These are phyloP conservation scores for Parnassius smintheus DNA, from an alignment of 2,888 invertebrate species.

Conservation along the genomic window DNA sequence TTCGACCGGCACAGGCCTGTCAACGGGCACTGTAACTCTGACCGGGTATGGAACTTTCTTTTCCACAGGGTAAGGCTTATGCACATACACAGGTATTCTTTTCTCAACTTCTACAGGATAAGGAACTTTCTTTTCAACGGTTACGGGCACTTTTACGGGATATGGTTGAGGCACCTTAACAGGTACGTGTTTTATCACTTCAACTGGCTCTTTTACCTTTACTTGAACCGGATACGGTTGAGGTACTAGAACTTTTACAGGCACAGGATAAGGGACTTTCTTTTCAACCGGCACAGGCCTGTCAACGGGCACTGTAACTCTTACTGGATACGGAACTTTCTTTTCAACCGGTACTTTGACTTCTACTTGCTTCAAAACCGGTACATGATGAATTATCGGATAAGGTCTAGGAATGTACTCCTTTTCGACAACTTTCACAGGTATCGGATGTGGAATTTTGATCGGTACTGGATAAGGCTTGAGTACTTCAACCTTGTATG, in stretches of 20 bases:
- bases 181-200: slow-evolving; percentile 68
- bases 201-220: slow-evolving; percentile 67
- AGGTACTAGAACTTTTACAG: slow-evolving; percentile 67
- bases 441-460: slow-evolving; percentile 71
- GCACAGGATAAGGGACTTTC: slow-evolving; percentile 65
- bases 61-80: slow-evolving; percentile 53
- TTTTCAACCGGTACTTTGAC: slow-evolving; percentile 72
- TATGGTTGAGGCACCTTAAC: slow-evolving; percentile 73
- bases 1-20: slow-evolving; percentile 70
- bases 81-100: background rate
- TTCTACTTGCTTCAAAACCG: slow-evolving; percentile 62
- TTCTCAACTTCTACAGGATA: slow-evolving; percentile 42
- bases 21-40: slow-evolving; percentile 57
- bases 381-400: slow-evolving; percentile 69
- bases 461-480: slow-evolving; percentile 77
- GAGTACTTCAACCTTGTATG: slow-evolving; percentile 78
- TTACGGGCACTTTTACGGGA: slow-evolving; percentile 76
- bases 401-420: slow-evolving; percentile 75
- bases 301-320: slow-evolving; percentile 58
- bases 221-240: slow-evolving; percentile 72
- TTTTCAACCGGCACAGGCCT: slow-evolving; percentile 71
- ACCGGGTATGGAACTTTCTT: slow-evolving; percentile 70
- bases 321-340: slow-evolving; percentile 66
- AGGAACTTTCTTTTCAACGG: slow-evolving; percentile 69
- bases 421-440: slow-evolving; percentile 75